A percentile compares a stretch with the other conserved stretches of the same genome.
These are phyloP conservation scores for Campylorhamphus procurvoides DNA, from an alignment of 2,113 vertebrate genomes.

Conservation along the genomic window DNA sequence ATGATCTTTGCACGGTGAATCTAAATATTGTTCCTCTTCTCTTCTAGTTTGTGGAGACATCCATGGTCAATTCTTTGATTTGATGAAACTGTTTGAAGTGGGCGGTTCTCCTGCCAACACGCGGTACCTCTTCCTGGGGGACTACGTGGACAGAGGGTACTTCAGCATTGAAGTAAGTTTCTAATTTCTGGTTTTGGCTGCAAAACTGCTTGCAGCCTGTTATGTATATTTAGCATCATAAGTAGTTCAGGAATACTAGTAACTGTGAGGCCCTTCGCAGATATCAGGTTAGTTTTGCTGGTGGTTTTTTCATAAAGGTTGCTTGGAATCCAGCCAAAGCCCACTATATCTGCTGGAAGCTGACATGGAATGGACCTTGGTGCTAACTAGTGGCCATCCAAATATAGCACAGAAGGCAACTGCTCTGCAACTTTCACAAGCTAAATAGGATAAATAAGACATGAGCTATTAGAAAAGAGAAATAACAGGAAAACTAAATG, in stretches of 20 bases:
- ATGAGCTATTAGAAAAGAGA: background rate
- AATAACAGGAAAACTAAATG: background rate
- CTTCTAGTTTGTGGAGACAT: slow-evolving; percentile 96
- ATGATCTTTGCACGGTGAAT: background rate
- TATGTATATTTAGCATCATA: background rate
- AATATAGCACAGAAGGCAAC: background rate
- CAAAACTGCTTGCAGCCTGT: background rate
- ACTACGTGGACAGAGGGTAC: slow-evolving; percentile 99
- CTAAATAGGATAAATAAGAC: background rate
- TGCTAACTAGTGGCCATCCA: background rate
- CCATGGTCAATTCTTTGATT: slow-evolving; percentile 98
- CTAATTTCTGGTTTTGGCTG: background rate
- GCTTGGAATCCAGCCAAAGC: background rate
- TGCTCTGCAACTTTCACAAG: background rate
- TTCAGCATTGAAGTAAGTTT: slow-evolving; percentile 99
- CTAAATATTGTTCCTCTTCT: slow-evolving; percentile 24
- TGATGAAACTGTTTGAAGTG: slow-evolving; percentile 99
- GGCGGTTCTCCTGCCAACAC: slow-evolving; percentile 97
- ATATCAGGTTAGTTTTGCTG: background rate
- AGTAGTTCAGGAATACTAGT: background rate
- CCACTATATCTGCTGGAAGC: background rate
- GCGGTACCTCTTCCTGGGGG: slow-evolving; percentile 97
- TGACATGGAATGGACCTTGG: background rate
- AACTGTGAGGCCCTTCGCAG: background rate
- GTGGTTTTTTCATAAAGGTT: background rate